Evolutionary conservation across 2,113 vertebrate genomes (phyloP), one percentile per base, ranked within the genome.

Genomic region (Megaceryle torquata): DNA sequence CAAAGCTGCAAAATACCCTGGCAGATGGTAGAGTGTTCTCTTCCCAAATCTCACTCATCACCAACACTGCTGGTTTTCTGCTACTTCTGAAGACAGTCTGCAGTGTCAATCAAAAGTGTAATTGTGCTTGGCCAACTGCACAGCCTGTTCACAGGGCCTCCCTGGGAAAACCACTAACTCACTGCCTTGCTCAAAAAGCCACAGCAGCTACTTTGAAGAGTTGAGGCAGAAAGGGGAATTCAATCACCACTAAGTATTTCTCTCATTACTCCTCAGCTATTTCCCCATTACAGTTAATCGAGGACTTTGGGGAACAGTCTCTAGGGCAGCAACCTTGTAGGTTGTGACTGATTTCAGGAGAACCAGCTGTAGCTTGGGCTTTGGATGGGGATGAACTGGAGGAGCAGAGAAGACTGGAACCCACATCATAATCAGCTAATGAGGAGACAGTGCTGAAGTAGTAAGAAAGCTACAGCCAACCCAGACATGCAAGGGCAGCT

Each of bases 311-410:
- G 35, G 22, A 72, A 8, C 15, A n/a, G 19, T 16, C 72, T 35
- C 33, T 4, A 8, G 43, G 41, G 31, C 2, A 11, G 10, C 29
- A 18, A 12, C 1, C 13, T 4, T 63, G 25, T 4, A n/a, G 8
- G 25, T 9, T 15, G 10, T 8, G 11, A 31, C 21, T 31, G 13
- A 39, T 63, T 44, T 31, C 35, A 87, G 71, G 17, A 83, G 25
- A 56, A 31, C 7, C 6, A 11, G 20, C 44, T 56, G 57, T 26
- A 88, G 51, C 22, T 67, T 53, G 21, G 29, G 18, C 11, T 64
- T 68, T 68, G 37, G 20, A 14, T 68, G 24, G 15, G 31, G 9
- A 56, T 82, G 29, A 65, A 33, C 54, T 28, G 13, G 35, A 4
- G 6, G 14, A 76, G 6, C 4, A 48, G 41, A 71, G 48, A 79